These are phyloP conservation scores for Aproaerema taeniolella DNA, from an alignment of 2,888 invertebrate genomes.

Conservation along the genomic window DNA sequence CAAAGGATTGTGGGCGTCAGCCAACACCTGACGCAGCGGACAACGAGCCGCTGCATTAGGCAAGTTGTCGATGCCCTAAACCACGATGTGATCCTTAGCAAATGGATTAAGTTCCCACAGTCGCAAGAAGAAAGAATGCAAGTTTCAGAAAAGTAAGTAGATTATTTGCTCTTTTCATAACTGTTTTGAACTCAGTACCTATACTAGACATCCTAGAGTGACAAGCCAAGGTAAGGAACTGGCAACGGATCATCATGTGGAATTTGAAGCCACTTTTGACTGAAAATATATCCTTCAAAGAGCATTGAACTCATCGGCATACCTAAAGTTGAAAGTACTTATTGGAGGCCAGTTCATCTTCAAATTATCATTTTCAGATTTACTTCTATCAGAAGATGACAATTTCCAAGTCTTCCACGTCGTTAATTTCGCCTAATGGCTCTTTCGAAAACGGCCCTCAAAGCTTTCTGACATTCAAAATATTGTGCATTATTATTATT, in stretches of 20 bases:
- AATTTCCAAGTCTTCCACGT: too few species aligned
- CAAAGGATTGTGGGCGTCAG: conserved; percentile 19
- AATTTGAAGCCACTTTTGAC: background rate
- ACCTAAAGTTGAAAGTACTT: too few species aligned
- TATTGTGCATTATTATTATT: background rate
- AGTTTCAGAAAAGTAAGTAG: background rate
- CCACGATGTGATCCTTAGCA: background rate
- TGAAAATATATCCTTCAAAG: background rate
- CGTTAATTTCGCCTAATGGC: background rate
- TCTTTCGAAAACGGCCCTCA: background rate
- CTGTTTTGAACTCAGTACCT: too few species aligned
- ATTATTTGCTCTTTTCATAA: background rate
- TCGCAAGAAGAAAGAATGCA: background rate
- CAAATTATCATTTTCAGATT: too few species aligned
- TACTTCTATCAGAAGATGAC: too few species aligned
- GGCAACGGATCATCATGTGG: background rate
- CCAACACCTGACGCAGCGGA: conserved; percentile 19
- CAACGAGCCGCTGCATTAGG: conserved; percentile 21
- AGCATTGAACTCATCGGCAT: background rate
- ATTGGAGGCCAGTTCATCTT: too few species aligned
- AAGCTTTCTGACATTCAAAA: background rate
- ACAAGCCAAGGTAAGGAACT: background rate
- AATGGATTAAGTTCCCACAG: background rate
- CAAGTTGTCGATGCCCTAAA: conserved; percentile 20
- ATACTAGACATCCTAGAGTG: too few species aligned